phyloP scores from a whole-genome alignment of 2,888 invertebrate genomes.

The Drosophila yooni region DNA sequence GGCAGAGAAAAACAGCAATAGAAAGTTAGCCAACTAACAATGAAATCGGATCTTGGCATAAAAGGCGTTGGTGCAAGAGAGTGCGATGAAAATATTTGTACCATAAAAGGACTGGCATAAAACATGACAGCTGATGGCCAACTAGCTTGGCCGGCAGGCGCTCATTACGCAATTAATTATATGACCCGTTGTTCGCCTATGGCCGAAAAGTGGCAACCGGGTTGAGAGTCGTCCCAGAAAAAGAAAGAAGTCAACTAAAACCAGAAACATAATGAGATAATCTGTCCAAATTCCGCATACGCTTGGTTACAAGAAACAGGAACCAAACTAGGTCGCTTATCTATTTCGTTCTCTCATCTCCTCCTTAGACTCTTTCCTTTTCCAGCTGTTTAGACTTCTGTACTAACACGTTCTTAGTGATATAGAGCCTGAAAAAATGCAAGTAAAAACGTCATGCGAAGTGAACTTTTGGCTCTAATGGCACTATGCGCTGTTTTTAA shows the following conservation, averaged over 20 bases:
- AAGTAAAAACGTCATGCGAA: slow-evolving; percentile 37
- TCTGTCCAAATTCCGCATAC: slow-evolving; percentile 72
- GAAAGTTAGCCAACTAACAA: slow-evolving; percentile 39
- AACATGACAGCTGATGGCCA: slow-evolving; percentile 27
- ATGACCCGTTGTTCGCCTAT: slow-evolving; percentile 68
- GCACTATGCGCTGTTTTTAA: slow-evolving; percentile 73
- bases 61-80: slow-evolving; percentile 15
- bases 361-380: neutral
- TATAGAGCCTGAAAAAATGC: neutral
- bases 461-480: slow-evolving; percentile 79
- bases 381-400: neutral
- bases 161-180: slow-evolving; percentile 80
- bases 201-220: slow-evolving; percentile 57
- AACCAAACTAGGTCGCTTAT: slow-evolving; percentile 23
- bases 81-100: slow-evolving; percentile 15
- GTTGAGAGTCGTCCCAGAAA: slow-evolving; percentile 22
- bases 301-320: slow-evolving; percentile 24
- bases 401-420: neutral
- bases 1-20: slow-evolving; percentile 23
- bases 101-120: slow-evolving; percentile 25
- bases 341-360: neutral
- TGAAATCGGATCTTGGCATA: slow-evolving; percentile 32
- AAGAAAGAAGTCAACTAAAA: slow-evolving; percentile 45
- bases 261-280: slow-evolving; percentile 77
- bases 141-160: slow-evolving; percentile 56